Percentiles rank a stretch among this genome's conserved stretches.
phyloP scores from a whole-genome alignment of 2,888 invertebrate species.

The Apamea crenata region DNA sequence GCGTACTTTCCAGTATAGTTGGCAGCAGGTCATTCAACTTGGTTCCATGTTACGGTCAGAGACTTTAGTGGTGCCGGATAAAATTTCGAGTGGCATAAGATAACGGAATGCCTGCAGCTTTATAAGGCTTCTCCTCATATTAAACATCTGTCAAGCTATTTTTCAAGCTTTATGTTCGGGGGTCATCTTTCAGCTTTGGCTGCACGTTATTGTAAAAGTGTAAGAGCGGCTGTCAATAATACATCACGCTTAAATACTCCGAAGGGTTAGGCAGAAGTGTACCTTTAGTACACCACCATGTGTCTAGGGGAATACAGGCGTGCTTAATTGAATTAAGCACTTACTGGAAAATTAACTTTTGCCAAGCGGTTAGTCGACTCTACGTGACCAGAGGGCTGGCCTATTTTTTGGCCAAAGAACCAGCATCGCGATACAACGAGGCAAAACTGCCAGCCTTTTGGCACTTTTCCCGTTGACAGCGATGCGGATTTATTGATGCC shows the following conservation, averaged over 20 bases:
- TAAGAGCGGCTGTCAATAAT: not conserved
- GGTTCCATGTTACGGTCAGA: constrained; percentile 12
- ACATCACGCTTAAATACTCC: not conserved
- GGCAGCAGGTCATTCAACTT: constrained; percentile 33
- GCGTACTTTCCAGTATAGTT: not conserved
- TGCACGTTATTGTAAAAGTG: not conserved
- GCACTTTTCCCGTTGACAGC: not conserved
- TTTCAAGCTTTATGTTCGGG: not conserved
- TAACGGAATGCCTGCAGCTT: constrained; percentile 5
- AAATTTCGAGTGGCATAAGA: constrained; percentile 18
- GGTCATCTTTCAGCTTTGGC: not conserved
- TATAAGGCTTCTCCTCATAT: constrained; percentile 10
- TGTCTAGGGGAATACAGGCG: not conserved
- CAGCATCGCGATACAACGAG: not conserved
- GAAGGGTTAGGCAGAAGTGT: not conserved
- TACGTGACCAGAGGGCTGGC: not conserved
- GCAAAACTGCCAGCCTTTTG: not conserved
- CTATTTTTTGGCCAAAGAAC: not conserved
- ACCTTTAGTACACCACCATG: not conserved
- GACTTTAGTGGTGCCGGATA: constrained; percentile 5
- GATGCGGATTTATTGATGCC: too few relatives aligned
- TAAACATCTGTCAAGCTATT: constrained; percentile 3
- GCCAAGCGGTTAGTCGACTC: not conserved
- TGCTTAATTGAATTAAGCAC: not conserved
- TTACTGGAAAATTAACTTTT: not conserved